These are phyloP conservation scores for Dicranocentrus wangi DNA, from an alignment of 2,888 invertebrate genomes.

Conservation along the genomic window DNA sequence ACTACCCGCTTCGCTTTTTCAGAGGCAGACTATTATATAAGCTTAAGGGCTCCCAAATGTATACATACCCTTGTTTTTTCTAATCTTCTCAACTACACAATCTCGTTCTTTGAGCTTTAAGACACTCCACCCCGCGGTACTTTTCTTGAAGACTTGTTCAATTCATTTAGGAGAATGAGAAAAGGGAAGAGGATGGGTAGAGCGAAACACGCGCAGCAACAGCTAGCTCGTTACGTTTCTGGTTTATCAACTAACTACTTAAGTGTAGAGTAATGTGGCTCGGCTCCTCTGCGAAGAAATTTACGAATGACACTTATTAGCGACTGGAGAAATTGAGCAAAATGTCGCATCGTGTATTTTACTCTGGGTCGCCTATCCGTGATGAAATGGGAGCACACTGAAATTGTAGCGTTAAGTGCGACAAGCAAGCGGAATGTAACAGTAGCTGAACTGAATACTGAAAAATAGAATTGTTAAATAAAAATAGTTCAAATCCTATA, in stretches of 20 bases:
- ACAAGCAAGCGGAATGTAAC: too few species aligned
- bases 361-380: too few species aligned
- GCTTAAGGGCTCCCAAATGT: conserved; percentile 64
- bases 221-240: conserved; percentile 57
- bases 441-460: too few species aligned
- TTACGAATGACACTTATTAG: conserved; percentile 47
- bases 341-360: too few species aligned
- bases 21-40: conserved; percentile 41
- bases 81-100: conserved; percentile 56
- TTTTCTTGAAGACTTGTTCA: conserved; percentile 31
- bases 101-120: conserved; percentile 26
- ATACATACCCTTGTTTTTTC: conserved; percentile 56
- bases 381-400: too few species aligned
- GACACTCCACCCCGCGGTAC: background rate
- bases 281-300: conserved; percentile 10
- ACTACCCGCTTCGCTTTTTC: conserved; percentile 11
- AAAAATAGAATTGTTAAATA: too few species aligned
- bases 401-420: too few species aligned
- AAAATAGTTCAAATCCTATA: too few species aligned
- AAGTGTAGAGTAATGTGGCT: conserved; percentile 22
- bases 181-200: background rate
- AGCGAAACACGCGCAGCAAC: conserved; percentile 44
- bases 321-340: conserved; percentile 30
- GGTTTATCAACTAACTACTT: conserved; percentile 49
- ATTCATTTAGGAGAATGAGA: conserved; percentile 33